These are phyloP conservation scores for Natator depressus DNA, from an alignment of 2,113 vertebrate genomes.

Conservation along the genomic window DNA sequence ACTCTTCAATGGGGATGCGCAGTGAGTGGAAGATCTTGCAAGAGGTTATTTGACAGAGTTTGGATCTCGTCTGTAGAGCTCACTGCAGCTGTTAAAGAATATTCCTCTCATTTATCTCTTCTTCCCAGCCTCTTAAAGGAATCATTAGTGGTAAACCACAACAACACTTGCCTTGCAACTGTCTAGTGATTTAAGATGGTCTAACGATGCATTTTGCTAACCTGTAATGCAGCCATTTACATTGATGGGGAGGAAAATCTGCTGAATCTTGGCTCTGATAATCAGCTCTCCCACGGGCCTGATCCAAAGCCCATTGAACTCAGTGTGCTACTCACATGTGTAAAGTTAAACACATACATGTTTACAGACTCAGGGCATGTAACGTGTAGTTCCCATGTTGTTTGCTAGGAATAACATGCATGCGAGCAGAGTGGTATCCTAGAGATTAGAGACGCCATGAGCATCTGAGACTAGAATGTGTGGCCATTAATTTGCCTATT, in stretches of 20 bases:
- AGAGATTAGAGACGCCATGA: background rate
- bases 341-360: accelerated
- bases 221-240: background rate
- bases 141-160: background rate
- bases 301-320: background rate
- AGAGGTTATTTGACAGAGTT: accelerated
- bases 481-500: background rate
- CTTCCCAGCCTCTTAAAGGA: background rate
- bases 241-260: background rate
- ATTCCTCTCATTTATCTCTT: background rate
- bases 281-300: accelerated
- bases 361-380: background rate
- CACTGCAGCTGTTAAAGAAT: background rate
- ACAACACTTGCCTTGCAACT: accelerated
- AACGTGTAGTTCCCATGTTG: background rate
- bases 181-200: background rate
- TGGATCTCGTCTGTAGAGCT: background rate
- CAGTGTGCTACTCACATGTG: background rate
- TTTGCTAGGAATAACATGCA: background rate
- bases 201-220: background rate
- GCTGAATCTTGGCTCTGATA: accelerated
- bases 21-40: background rate
- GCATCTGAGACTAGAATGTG: background rate
- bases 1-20: background rate
- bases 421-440: background rate